Base-by-base conservation (phyloP, 2,113 vertebrate genomes). In the Manacus vitellinus region DNA sequence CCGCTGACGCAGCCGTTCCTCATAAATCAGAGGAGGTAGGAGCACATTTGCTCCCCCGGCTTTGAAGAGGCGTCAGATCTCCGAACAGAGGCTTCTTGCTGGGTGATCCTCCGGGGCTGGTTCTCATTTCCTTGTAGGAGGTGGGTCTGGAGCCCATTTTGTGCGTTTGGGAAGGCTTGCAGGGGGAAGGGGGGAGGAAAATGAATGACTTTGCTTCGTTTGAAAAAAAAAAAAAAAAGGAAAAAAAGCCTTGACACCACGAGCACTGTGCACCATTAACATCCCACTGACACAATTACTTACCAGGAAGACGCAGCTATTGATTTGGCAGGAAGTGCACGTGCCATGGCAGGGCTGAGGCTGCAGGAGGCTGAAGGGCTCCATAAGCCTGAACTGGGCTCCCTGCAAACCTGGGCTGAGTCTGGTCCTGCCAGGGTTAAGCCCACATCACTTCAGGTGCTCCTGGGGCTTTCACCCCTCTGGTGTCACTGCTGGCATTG, bases 81-180 rank as follows among this genome's bases (percentile, higher is more conserved):
- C 92, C 0, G 51, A 91, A 88, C 51, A 71, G 87, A 89, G 71
- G 72, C 68, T 75, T 82, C 52, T 75, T 88, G 82, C 82, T 91
- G 94, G 67, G 85, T 88, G 88, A 92, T 97, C 85, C 76, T 92
- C 86, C 1, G 25, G 81, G 81, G 59, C 85, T 85, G 59, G 73
- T 96, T 96, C 89, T 90, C 85, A 89, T 93, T 92, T 97, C 96
- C 96, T 96, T 14, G 85, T 76, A 96, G 95, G 95, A 96, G 95
- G 94, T 96, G 96, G 96, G 91, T 97, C 96, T 97, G 96, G 94
- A 96, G 96, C 92, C 95, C 94, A 96, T 96, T 94, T 94, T 92
- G 88, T 86, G 71, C 20, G 0, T 88, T 95, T 79, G 71, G 80
- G 72, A 73, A 89, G 81, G 71, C 58, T 68, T n/a, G 12, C 2